Conservation (phyloP, 2,888 invertebrate genomes). For the Torymus tubicola region DNA sequence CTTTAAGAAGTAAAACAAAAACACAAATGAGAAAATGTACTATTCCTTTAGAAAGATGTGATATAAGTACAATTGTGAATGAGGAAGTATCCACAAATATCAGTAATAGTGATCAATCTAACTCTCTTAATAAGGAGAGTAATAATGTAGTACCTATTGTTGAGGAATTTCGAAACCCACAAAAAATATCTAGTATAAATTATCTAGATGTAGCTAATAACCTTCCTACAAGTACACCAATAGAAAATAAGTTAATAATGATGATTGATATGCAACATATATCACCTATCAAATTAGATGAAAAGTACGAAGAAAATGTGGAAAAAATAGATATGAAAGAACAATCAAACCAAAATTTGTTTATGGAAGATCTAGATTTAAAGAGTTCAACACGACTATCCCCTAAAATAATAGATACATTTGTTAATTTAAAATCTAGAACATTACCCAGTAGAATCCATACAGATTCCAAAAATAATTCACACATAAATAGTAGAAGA, state of each 20-base stretch:
- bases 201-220: neutral
- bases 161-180: too few relatives aligned
- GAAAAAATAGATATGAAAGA: neutral
- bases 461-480: neutral
- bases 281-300: constrained; percentile 45
- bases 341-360: neutral
- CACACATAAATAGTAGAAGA: neutral
- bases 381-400: neutral
- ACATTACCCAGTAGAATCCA: neutral
- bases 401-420: neutral
- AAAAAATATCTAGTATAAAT: too few relatives aligned
- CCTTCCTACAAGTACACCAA: constrained; percentile 35
- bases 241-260: constrained; percentile 3
- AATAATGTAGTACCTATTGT: too few relatives aligned
- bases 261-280: constrained; percentile 40
- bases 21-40: neutral
- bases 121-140: too few relatives aligned
- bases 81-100: neutral
- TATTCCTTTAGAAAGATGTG: constrained; percentile 7
- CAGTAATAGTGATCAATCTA: too few relatives aligned
- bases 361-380: neutral
- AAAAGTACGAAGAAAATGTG: constrained; percentile 12
- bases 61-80: neutral
- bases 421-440: constrained; percentile 1
- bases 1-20: neutral